Evolutionary conservation across 2,888 invertebrate genomes (phyloP), one percentile per base, ranked within the genome.

Genomic region (Eudemis profundana): DNA sequence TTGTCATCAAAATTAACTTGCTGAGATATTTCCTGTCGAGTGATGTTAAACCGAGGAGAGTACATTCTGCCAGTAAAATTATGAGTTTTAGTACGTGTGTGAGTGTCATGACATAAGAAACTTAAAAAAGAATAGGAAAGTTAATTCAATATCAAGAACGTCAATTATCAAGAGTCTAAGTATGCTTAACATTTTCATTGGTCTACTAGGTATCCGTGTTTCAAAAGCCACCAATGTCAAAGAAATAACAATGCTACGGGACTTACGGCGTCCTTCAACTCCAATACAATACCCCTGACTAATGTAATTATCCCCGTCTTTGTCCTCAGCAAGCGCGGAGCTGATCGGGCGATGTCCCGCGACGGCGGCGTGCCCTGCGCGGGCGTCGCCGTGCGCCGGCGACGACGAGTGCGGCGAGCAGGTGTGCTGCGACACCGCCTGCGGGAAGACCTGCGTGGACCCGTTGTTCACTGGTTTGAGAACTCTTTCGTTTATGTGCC

Each of bases 401-500:
- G 94, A 95, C 72, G 90, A 92, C 59, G 94, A 95, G 53, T 95
- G 95, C 76, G 93, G 93, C 5, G 90, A 93, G 53, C 94, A 94
- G 71, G 93, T 94, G 63, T 96, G 96, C 82, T 96, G 96, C 82
- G 90, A 85, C 61, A 95, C 95, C 15, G 93, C 94, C 0, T 96
- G 96, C 75, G 95, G 95, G 8, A 89, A 86, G 67, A 85, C 93
- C 2, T 94, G 94, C 70, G 85, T 93, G 17, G 94, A 94, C 69
- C 94, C 94, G 40, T 81, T 94, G 50, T 93, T 89, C 73, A 94
- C 95, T 78, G 95, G 95, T 95, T 82, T n/a, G n/a, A 82, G 68
- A 42, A 49, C 12, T 15, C 21, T n/a, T 12, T 47, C 47, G 4
- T 27, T 27, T 3, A 5, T 27, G 27, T 27, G 27, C 27, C 27